Base-by-base conservation (phyloP, 2,113 vertebrate species). In the Scomber colias region DNA sequence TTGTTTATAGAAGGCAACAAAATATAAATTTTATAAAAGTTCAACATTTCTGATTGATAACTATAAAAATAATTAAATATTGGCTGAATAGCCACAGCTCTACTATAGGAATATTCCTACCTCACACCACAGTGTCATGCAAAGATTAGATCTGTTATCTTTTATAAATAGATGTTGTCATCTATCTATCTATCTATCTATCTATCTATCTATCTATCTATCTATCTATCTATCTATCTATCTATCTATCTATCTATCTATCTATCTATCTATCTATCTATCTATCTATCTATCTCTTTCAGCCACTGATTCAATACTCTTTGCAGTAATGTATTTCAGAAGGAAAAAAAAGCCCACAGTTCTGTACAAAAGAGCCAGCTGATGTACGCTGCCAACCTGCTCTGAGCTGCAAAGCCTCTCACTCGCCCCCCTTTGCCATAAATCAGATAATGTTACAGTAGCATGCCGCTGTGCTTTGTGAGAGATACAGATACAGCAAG, bases 401-500 rank as follows among this genome's bases (percentile, higher is more conserved):
- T 83, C 73, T 17, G 75, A 85, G 79, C 81, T 60, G 55, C 60
- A 73, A 75, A 88, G 81, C 75, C 79, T 67, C 80, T 71, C 55
- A 55, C 72, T 65, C 70, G 11, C 70, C 55, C 75, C 73, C 53
- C 71, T 70, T 65, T 44, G 64, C 76, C 69, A 83, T 84, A 83
- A 83, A 89, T 92, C 90, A 87, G 87, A 91, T 93, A 83, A 86
- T 87, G 73, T 89, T 87, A 86, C 89, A 89, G 81, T 71, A 87
- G 73, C 77, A 72, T 60, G 84, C 74, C 3, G 61, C 79, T 82
- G 68, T 56, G 77, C 79, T 92, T 89, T 84, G 66, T 77, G 74
- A 83, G 74, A 86, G 87, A 86, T 71, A 79, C 77, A 84, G 80
- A 82, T 84, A 83, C 68, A 57, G 85, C 77, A 15, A 81, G 74